Percentiles rank a stretch among this genome's conserved stretches.
These are phyloP conservation scores for Eueremaeus valkanovi DNA, from an alignment of 2,888 invertebrate species.

Conservation along the genomic window DNA sequence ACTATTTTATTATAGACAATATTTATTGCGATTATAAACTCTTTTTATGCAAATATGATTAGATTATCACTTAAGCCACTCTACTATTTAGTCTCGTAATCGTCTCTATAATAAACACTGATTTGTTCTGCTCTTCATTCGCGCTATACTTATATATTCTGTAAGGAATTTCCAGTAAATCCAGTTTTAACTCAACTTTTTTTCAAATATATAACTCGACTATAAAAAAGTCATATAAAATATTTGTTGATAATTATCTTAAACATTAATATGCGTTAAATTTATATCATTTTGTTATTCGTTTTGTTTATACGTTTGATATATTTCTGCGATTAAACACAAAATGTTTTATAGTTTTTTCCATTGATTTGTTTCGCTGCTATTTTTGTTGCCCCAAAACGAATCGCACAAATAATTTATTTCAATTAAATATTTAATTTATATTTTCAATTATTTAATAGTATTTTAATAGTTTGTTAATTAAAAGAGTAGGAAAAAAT, in stretches of 20 bases:
- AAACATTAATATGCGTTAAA: constrained; percentile 3
- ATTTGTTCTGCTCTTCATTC: not conserved
- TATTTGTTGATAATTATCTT: not conserved
- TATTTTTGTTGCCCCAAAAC: too few relatives aligned
- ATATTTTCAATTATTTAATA: not conserved
- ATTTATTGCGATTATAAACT: constrained; percentile 23
- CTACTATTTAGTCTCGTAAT: not conserved
- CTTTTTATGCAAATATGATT: constrained; percentile 4
- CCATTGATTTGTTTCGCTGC: too few relatives aligned
- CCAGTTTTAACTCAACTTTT: constrained; percentile 13
- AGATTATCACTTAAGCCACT: constrained; percentile 24
- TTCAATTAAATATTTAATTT: not conserved
- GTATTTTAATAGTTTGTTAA: not conserved
- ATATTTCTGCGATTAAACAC: not conserved
- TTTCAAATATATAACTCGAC: not conserved
- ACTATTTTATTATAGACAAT: constrained; percentile 4
- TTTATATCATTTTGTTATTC: not conserved
- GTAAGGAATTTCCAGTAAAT: not conserved
- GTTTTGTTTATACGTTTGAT: not conserved
- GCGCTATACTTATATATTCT: not conserved
- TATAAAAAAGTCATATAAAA: constrained; percentile 8
- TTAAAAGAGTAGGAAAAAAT: too few relatives aligned
- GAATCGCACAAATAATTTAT: too few relatives aligned
- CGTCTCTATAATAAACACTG: not conserved
- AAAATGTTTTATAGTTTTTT: too few relatives aligned